These are phyloP conservation scores for Catonia carolina DNA, from an alignment of 2,888 invertebrate species.

Conservation along the genomic window DNA sequence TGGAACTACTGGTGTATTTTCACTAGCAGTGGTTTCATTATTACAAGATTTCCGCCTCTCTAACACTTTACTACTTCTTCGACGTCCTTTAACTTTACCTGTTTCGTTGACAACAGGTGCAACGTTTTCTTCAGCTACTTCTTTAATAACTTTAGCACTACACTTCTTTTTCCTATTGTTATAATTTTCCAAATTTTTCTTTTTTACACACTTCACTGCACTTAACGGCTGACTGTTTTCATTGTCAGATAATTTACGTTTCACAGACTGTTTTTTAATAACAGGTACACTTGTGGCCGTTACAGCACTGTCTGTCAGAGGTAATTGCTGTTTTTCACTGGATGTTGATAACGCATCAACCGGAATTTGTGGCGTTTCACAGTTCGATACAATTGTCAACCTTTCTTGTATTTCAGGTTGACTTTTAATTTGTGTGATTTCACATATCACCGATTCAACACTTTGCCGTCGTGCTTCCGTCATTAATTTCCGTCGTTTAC, in stretches of 20 bases:
- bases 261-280: conserved; percentile 10
- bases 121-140: conserved; percentile 16
- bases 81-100: background rate
- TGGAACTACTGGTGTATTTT: background rate
- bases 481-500: conserved; percentile 19
- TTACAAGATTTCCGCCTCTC: conserved; percentile 20
- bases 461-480: conserved; percentile 13
- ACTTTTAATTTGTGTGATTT: conserved; percentile 9
- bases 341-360: background rate
- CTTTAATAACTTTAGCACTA: background rate
- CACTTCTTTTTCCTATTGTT: conserved; percentile 7
- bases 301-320: conserved; percentile 18
- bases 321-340: conserved; percentile 17
- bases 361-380: background rate
- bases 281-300: conserved; percentile 13
- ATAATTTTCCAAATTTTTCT: conserved; percentile 7
- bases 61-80: conserved; percentile 6
- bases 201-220: conserved; percentile 17
- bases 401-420: conserved; percentile 20
- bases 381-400: background rate
- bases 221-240: conserved; percentile 7
- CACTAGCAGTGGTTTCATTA: conserved; percentile 2
- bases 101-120: conserved; percentile 13
- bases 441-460: conserved; percentile 2
- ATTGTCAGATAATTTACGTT: conserved; percentile 16